These are phyloP conservation scores for Streptopelia turtur DNA, from an alignment of 2,797 vertebrate species.

Conservation along the genomic window DNA sequence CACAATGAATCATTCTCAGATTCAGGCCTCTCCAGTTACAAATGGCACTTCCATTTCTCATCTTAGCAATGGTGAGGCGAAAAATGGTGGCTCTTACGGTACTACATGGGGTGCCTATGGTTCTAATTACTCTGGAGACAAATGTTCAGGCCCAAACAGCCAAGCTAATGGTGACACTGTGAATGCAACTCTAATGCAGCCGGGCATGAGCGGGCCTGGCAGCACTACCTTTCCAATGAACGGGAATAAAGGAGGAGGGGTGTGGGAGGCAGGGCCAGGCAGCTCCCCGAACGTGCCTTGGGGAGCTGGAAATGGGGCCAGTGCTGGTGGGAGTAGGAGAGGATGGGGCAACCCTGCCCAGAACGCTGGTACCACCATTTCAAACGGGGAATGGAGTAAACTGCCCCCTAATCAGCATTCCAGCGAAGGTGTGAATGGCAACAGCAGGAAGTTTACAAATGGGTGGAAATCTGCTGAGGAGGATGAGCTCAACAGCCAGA, in stretches of 20 bases:
- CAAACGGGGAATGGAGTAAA: constrained; percentile 90
- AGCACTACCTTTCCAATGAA: constrained; percentile 91
- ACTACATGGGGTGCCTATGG: constrained; percentile 89
- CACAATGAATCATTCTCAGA: constrained; percentile 87
- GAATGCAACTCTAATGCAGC: constrained; percentile 96
- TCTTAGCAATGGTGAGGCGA: constrained; percentile 87
- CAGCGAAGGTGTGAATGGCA: constrained; percentile 79
- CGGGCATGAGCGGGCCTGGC: constrained; percentile 81
- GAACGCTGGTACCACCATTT: constrained; percentile 82
- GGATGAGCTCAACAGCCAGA: constrained; percentile 84
- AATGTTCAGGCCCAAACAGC: constrained; percentile 85
- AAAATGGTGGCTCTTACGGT: constrained; percentile 87
- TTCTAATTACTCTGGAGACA: constrained; percentile 92
- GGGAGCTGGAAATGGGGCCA: constrained; percentile 79
- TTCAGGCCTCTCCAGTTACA: constrained; percentile 85
- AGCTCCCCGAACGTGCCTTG: constrained; percentile 82
- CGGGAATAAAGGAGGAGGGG: constrained; percentile 85
- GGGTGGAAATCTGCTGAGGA: constrained; percentile 95
- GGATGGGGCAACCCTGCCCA: constrained; percentile 88
- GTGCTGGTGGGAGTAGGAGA: constrained; percentile 81
- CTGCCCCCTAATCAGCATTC: constrained; percentile 85
- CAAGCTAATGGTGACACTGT: constrained; percentile 97
- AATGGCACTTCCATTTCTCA: constrained; percentile 90
- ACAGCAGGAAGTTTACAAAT: constrained; percentile 88
- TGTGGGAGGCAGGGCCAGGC: constrained; percentile 87